Conservation (phyloP, 2,113 vertebrate genomes). For the Noturus placidus region DNA sequence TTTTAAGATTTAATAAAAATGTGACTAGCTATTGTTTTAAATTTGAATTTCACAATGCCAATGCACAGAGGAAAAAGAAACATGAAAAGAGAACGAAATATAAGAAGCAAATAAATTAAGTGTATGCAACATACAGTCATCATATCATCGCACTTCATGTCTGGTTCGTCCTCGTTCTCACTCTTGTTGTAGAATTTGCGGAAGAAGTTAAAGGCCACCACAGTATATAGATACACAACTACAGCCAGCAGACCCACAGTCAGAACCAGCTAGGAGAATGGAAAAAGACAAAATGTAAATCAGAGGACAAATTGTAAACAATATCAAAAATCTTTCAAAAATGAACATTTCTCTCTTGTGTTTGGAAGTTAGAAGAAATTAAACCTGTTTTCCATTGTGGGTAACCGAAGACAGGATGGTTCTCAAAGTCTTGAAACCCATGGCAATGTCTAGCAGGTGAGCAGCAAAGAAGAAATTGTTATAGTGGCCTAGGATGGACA, state of each 20-base stretch:
- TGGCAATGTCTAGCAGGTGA: slow-evolving; percentile 94
- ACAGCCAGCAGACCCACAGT: slow-evolving; percentile 94
- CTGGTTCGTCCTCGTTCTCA: slow-evolving; percentile 90
- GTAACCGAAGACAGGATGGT: slow-evolving; percentile 98
- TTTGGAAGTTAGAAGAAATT: slow-evolving; percentile 23
- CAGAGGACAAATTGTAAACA: slow-evolving; percentile 4
- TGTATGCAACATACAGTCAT: slow-evolving; percentile 84
- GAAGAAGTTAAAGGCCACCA: slow-evolving; percentile 99
- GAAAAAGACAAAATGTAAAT: neutral
- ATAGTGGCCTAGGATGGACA: slow-evolving; percentile 98
- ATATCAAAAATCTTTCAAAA: neutral
- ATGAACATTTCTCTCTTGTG: slow-evolving; percentile 57
- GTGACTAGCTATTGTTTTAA: neutral
- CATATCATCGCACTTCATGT: slow-evolving; percentile 99
- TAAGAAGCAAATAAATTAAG: neutral
- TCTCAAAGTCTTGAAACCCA: slow-evolving; percentile 96
- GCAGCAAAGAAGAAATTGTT: slow-evolving; percentile 99
- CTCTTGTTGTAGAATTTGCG: slow-evolving; percentile 99
- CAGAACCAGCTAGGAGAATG: slow-evolving; percentile 80
- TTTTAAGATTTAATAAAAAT: neutral
- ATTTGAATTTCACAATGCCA: neutral
- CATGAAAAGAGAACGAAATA: neutral
- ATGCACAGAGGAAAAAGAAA: neutral
- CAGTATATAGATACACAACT: slow-evolving; percentile 96
- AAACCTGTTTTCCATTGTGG: slow-evolving; percentile 97